Base-by-base conservation (phyloP, 2,113 vertebrate species). In the Gopherus flavomarginatus region DNA sequence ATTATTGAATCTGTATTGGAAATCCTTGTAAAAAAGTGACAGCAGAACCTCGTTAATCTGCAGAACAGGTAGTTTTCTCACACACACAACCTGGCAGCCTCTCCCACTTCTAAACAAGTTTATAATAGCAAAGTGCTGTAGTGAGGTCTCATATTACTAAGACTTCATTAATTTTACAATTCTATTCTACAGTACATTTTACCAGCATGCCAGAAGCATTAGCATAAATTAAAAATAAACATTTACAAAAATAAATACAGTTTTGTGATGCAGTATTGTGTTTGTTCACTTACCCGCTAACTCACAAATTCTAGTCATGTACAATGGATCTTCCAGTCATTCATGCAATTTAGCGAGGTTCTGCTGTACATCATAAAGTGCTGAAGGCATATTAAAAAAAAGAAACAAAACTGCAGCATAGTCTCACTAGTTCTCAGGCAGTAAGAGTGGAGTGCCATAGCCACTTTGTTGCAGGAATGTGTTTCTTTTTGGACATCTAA, bases 321-420 rank as follows among this genome's bases (percentile, higher is more conserved):
- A 80, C 52, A 22, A 62, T 83, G 93, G 94, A 27, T 97, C 92
- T 96, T 95, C 96, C 93, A 97, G 94, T 95, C 93, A 92, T 86
- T 93, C 94, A 94, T 95, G 96, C 92, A 94, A 89, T 7, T 22
- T 92, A 89, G 93, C 83, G 78, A 97, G 97, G 96, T 97, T 97
- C 97, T 98, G 94, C 97, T 97, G 95, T 95, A 95, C 4, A 42
- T 97, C 81, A 93, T 98, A 98, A 98, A 98, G 98, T 98, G 98
- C 98, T 98, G 96, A 98, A 96, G 98, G 97, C 96, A 92, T 85
- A 93, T 93, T 17, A 53, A 53, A 53, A 54, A 54, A 54, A 11
- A 90, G 96, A 95, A 77, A 7, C 85, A 86, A 77, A 97, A 92
- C 97, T 82, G 16, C 52, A 26, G 81, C 88, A 19, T 86, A 87